These are phyloP conservation scores for Teinopalpus imperialis DNA, from an alignment of 2,888 invertebrate species.

Conservation along the genomic window DNA sequence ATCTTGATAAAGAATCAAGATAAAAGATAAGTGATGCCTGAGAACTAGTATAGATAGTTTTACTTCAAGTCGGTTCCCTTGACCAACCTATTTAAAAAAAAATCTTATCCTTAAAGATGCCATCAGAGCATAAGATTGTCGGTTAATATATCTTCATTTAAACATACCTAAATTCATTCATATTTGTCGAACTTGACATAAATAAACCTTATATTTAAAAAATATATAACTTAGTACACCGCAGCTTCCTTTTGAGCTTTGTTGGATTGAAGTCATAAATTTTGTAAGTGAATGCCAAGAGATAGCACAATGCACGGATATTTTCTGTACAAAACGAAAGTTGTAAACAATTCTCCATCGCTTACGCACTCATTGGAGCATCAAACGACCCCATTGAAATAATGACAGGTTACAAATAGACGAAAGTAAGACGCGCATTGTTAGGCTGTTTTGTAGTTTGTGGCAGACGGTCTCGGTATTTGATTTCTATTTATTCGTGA, in stretches of 20 bases:
- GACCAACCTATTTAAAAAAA: too few relatives aligned
- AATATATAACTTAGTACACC: too few relatives aligned
- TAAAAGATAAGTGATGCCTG: too few relatives aligned
- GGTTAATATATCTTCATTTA: too few relatives aligned
- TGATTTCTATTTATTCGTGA: slow-evolving; percentile 38
- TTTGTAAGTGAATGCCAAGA: slow-evolving; percentile 5
- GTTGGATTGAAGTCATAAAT: slow-evolving; percentile 16
- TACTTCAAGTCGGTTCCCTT: too few relatives aligned
- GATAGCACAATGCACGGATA: slow-evolving; percentile 31
- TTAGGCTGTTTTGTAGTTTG: slow-evolving; percentile 38
- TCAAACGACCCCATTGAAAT: slow-evolving; percentile 60
- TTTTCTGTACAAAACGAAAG: slow-evolving; percentile 47
- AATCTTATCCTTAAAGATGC: too few relatives aligned
- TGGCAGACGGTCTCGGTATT: slow-evolving; percentile 33
- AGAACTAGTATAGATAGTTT: too few relatives aligned
- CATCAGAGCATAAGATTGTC: too few relatives aligned
- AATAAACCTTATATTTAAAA: too few relatives aligned
- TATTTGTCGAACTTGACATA: neutral
- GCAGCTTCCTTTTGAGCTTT: neutral
- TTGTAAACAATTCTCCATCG: slow-evolving; percentile 38
- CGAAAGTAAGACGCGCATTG: slow-evolving; percentile 64
- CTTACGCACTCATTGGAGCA: slow-evolving; percentile 59
- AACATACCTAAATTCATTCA: too few relatives aligned
- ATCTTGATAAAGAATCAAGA: too few relatives aligned
- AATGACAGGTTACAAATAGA: slow-evolving; percentile 71